These are phyloP conservation scores for Cyclopterus lumpus DNA, from an alignment of 2,797 vertebrate species.

Conservation along the genomic window DNA sequence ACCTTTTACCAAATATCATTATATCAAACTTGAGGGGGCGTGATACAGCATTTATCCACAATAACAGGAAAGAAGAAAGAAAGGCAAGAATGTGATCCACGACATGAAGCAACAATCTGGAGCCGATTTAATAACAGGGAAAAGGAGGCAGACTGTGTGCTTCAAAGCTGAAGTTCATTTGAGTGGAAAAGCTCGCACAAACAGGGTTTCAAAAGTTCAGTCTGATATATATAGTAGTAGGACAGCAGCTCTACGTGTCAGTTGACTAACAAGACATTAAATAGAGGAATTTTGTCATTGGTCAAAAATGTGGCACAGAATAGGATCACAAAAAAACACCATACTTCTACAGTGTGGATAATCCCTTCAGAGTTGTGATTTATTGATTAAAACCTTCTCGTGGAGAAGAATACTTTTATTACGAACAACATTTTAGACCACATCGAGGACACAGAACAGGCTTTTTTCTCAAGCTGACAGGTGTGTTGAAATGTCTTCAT, in stretches of 20 bases:
- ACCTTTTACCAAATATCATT: conserved; percentile 18
- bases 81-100: conserved; percentile 18
- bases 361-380: conserved; percentile 24
- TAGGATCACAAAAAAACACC: conserved; percentile 2
- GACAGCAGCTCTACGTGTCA: conserved; percentile 17
- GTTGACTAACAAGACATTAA: neutral
- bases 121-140: conserved; percentile 10
- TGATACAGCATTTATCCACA: conserved; percentile 16
- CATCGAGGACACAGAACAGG: conserved; percentile 1
- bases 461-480: conserved; percentile 5
- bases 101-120: conserved; percentile 28
- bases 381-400: conserved; percentile 84
- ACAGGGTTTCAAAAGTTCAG: conserved; percentile 43
- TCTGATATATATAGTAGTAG: neutral
- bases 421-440: conserved; percentile 33
- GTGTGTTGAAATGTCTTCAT: conserved; percentile 23
- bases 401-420: conserved; percentile 88
- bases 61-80: conserved; percentile 21
- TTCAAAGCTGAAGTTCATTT: conserved; percentile 33
- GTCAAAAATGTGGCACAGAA: neutral
- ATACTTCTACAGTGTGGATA: conserved; percentile 6
- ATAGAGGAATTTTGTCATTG: neutral
- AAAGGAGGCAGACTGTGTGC: neutral
- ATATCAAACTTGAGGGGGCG: neutral
- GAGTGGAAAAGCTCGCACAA: conserved; percentile 30